phyloP scores from a whole-genome alignment of 1,140 invertebrate genomes.

The Galleria mellonella region DNA sequence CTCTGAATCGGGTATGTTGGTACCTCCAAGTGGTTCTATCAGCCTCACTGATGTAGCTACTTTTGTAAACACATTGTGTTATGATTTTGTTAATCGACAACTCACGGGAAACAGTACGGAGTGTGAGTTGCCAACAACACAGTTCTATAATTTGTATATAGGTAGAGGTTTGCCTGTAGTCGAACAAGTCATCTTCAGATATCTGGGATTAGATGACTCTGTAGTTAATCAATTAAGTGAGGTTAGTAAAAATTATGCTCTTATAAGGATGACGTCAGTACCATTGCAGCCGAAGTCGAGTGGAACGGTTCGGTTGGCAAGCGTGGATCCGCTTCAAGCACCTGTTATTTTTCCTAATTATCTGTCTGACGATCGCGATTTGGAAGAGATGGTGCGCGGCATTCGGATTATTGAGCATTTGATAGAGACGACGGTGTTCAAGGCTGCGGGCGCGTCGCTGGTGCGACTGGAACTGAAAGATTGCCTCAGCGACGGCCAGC shows the following conservation, averaged over 20 bases:
- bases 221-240: slow-evolving; percentile 36
- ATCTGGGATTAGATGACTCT: slow-evolving; percentile 45
- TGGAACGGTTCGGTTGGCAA: slow-evolving; percentile 79
- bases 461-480: slow-evolving; percentile 16
- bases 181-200: slow-evolving; percentile 33
- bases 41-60: slow-evolving; percentile 69
- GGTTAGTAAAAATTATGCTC: slow-evolving; percentile 43
- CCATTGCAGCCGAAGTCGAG: slow-evolving; percentile 80
- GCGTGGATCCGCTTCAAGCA: slow-evolving; percentile 79
- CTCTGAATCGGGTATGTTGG: slow-evolving; percentile 19
- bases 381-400: slow-evolving; percentile 75
- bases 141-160: slow-evolving; percentile 21
- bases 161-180: slow-evolving; percentile 76
- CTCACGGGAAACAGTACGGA: slow-evolving; percentile 18
- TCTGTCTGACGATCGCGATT: slow-evolving; percentile 76
- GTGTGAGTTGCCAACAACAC: slow-evolving; percentile 33
- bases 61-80: slow-evolving; percentile 69
- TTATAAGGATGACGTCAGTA: slow-evolving; percentile 67
- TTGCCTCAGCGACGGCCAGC: slow-evolving; percentile 17
- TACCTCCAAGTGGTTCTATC: slow-evolving; percentile 41
- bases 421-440: slow-evolving; percentile 72
- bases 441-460: slow-evolving; percentile 27
- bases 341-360: slow-evolving; percentile 89
- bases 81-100: slow-evolving; percentile 42
- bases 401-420: slow-evolving; percentile 74